A percentile compares a stretch with the other conserved stretches of the same genome.
Conservation (phyloP, 2,888 invertebrate species). For the Cyclophora punctaria region DNA sequence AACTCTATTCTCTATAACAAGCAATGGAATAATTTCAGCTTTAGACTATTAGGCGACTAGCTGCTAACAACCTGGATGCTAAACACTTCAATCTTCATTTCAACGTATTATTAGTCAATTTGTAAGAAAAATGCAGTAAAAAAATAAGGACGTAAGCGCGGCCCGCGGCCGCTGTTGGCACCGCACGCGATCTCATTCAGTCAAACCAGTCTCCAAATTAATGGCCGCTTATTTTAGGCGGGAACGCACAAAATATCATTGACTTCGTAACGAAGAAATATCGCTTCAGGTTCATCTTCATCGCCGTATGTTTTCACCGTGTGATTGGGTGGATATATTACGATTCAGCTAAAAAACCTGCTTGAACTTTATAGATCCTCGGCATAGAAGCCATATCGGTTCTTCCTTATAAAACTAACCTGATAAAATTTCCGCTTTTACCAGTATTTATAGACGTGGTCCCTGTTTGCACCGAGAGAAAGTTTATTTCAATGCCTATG, state of each 20-base stretch:
- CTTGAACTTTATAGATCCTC: no score
- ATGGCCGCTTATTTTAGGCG: conserved; percentile 64
- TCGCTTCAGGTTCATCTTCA: conserved; percentile 28
- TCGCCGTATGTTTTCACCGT: conserved; percentile 30
- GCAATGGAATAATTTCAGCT: conserved; percentile 1
- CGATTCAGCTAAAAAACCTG: conserved; percentile 7
- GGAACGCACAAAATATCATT: conserved; percentile 50
- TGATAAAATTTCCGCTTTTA: no score
- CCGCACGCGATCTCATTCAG: conserved; percentile 58
- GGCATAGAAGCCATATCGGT: no score
- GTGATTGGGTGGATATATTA: conserved; percentile 26
- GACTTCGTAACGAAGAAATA: conserved; percentile 47
- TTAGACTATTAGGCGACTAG: conserved; percentile 5
- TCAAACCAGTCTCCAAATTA: conserved; percentile 57
- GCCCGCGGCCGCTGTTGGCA: conserved; percentile 35
- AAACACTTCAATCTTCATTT: conserved; percentile 5
- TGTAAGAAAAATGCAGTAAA: conserved; percentile 18
- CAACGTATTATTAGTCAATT: conserved; percentile 26
- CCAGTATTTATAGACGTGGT: background rate
- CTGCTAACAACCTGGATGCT: background rate
- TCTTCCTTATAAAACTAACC: no score
- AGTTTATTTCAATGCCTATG: conserved; percentile 11
- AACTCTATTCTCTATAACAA: background rate
- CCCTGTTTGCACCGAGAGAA: conserved; percentile 8
- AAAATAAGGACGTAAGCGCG: conserved; percentile 22